Evolutionary conservation across 1,140 invertebrate species (phyloP), one percentile per base, ranked within the genome.

Genomic region (Zaprionus taronus): DNA sequence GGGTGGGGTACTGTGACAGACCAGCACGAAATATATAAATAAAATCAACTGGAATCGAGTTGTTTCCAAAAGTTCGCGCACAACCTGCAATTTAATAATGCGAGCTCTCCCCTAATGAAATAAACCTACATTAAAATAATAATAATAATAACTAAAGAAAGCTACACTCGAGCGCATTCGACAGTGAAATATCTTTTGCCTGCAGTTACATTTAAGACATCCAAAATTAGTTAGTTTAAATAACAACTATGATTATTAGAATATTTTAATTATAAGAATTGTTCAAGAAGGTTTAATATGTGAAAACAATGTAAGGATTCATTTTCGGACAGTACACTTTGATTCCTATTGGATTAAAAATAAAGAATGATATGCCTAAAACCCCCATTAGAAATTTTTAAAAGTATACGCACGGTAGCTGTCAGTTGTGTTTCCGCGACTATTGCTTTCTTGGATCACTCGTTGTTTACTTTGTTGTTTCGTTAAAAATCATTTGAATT

Each of bases 381-480:
- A 31, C 6, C 28, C 3, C 3, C 0, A 2, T 31, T 0, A 9
- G 28, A 6, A 1, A 15, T 38, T 41, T 0, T 41, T 41, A n/a
- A 6, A 5, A 41, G 6, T 6, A 5, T 2, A 41, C 38, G 15
- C 2, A 44, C 5, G 41, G 41, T 44, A 44, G 2, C 41, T 17
- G n/a, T 7, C 6, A 47, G 41, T 47, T 1, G n/a, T 17, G n/a
- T n/a, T 7, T 17, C 0, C n/a, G 7, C n/a, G n/a, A 3, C 7
- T 47, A 2, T 82, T 62, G 51, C 38, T 57, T 78, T 70, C 66
- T 66, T 78, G 72, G 63, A 72, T 72, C 0, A 57, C 53, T 73
- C 77, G 86, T 87, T 87, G 80, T 86, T 87, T 83, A 83, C 70
- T 72, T 80, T 86, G 79, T 83, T 86, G 79, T 67, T 72, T 60